Conservation (phyloP, 2,113 vertebrate genomes). For the Onychostruthus taczanowskii region DNA sequence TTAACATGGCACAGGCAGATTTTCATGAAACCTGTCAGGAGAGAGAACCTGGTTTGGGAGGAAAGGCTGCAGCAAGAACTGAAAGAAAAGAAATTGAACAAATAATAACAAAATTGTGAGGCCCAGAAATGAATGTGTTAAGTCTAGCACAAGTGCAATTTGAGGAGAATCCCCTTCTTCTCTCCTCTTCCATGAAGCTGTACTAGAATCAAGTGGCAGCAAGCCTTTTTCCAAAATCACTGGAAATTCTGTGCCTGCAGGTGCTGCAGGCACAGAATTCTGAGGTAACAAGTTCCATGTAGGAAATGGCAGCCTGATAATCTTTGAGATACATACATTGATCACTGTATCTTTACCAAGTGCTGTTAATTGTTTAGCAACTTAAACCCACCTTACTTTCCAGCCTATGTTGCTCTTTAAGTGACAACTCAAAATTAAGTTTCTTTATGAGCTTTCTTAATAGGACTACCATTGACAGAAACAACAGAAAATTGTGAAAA, state of each 20-base stretch:
- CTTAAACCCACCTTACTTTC: background rate
- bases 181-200: background rate
- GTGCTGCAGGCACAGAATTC: background rate
- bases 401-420: background rate
- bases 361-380: background rate
- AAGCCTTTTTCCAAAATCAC: background rate
- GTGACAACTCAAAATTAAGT: background rate
- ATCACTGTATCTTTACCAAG: background rate
- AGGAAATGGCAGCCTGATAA: background rate
- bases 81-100: background rate
- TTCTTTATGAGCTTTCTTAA: background rate
- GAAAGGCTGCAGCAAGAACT: background rate
- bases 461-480: background rate
- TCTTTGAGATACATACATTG: background rate
- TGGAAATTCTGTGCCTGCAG: background rate
- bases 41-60: background rate
- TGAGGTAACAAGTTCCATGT: background rate
- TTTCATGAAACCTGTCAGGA: background rate
- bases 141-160: background rate
- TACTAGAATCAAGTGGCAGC: background rate
- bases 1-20: background rate
- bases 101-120: background rate
- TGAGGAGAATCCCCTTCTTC: background rate
- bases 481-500: background rate
- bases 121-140: background rate